These are phyloP conservation scores for Oryzias melastigma DNA, from an alignment of 2,113 vertebrate species.

Conservation along the genomic window DNA sequence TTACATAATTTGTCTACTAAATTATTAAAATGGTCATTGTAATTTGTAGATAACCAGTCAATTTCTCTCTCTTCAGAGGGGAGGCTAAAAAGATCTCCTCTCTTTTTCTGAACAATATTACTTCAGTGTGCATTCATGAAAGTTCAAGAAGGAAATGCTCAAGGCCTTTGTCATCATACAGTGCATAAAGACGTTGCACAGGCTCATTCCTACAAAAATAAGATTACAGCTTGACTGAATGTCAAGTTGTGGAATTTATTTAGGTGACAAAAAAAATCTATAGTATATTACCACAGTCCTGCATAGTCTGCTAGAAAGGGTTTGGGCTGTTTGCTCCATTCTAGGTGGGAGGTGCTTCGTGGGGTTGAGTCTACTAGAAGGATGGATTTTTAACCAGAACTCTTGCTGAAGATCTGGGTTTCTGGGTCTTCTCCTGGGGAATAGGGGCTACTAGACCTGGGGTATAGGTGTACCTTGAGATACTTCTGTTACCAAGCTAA, in stretches of 20 bases:
- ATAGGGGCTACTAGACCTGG: no score
- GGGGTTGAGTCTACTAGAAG: no score
- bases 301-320: no score
- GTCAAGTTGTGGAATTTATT: neutral
- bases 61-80: conserved; percentile 72
- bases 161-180: conserved; percentile 93
- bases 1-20: neutral
- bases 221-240: neutral
- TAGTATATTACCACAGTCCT: no score
- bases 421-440: no score
- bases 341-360: no score
- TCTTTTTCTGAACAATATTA: conserved; percentile 85
- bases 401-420: no score
- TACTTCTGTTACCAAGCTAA: no score
- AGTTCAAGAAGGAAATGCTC: conserved; percentile 87
- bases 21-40: neutral
- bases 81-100: conserved; percentile 84
- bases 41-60: neutral
- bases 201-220: conserved; percentile 89
- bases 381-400: no score
- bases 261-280: no score
- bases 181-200: conserved; percentile 89
- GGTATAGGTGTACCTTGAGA: no score
- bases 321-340: no score
- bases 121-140: conserved; percentile 85